These are phyloP conservation scores for Scaptomyza polygonia DNA, from an alignment of 2,888 invertebrate genomes.

Conservation along the genomic window DNA sequence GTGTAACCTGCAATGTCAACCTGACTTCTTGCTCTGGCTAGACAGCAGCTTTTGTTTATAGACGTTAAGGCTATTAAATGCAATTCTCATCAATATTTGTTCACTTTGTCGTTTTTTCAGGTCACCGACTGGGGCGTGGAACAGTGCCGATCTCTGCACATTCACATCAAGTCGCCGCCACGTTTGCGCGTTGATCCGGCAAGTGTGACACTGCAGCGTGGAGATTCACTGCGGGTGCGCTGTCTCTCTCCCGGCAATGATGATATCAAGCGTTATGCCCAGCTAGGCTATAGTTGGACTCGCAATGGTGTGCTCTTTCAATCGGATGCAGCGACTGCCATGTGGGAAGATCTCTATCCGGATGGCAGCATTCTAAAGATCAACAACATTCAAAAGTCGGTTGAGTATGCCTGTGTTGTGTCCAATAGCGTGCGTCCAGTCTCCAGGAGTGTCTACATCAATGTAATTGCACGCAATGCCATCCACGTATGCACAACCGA, in stretches of 20 bases:
- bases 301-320: constrained; percentile 90
- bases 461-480: constrained; percentile 87
- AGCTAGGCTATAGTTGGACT: constrained; percentile 93
- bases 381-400: constrained; percentile 91
- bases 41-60: not conserved
- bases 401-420: constrained; percentile 91
- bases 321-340: constrained; percentile 89
- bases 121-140: constrained; percentile 88
- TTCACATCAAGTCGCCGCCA: constrained; percentile 87
- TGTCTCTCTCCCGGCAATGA: constrained; percentile 89
- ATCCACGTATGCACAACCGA: constrained; percentile 86
- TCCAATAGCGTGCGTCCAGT: constrained; percentile 85
- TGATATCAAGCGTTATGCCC: constrained; percentile 86
- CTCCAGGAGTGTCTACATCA: constrained; percentile 88
- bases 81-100: constrained; percentile 4
- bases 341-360: constrained; percentile 93
- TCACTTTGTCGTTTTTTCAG: constrained; percentile 78
- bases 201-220: constrained; percentile 87
- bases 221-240: constrained; percentile 83
- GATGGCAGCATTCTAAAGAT: constrained; percentile 93
- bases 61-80: not conserved
- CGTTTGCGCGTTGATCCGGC: constrained; percentile 88
- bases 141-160: constrained; percentile 87
- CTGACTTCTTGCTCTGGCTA: not conserved
- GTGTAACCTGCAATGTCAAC: not conserved